Evolutionary conservation across 2,888 invertebrate species (phyloP).

Genomic region (Ischnus inquisitorius): DNA sequence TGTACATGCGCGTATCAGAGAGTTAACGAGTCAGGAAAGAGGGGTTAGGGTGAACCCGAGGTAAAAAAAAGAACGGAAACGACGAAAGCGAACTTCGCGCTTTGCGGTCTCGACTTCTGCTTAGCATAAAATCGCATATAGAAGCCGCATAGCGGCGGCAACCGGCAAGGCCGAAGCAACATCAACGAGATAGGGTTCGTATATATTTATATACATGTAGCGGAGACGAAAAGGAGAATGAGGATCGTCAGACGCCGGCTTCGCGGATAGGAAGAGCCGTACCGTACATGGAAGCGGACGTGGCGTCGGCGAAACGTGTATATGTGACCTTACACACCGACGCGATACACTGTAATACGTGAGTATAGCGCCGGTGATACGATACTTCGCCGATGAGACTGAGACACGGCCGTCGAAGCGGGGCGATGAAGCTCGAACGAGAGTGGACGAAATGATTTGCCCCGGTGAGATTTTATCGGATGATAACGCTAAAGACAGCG

Average conservation of each 20-base stretch:
- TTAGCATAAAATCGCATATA: conserved; percentile 75
- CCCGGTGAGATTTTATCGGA: conserved; percentile 71
- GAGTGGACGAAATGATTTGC: conserved; percentile 75
- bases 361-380: conserved; percentile 19
- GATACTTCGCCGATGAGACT: conserved; percentile 27
- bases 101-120: conserved; percentile 74
- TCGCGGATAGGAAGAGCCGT: conserved; percentile 27
- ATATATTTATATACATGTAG: not conserved
- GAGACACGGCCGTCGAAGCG: conserved; percentile 6
- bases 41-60: conserved; percentile 28
- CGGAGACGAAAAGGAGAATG: conserved; percentile 47
- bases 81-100: conserved; percentile 44
- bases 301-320: conserved; percentile 28
- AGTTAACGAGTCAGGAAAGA: conserved; percentile 64
- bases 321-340: conserved; percentile 11
- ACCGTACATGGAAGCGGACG: conserved; percentile 62
- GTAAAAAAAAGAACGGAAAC: conserved; percentile 16
- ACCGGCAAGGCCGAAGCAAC: conserved; percentile 64
- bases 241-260: conserved; percentile 44
- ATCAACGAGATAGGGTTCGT: conserved; percentile 34
- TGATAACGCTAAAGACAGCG: conserved; percentile 76
- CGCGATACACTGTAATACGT: conserved; percentile 33
- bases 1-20: conserved; percentile 49
- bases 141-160: conserved; percentile 57
- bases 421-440: conserved; percentile 37